Conservation (phyloP, 2,888 invertebrate genomes). For the Lasioglossum vierecki region DNA sequence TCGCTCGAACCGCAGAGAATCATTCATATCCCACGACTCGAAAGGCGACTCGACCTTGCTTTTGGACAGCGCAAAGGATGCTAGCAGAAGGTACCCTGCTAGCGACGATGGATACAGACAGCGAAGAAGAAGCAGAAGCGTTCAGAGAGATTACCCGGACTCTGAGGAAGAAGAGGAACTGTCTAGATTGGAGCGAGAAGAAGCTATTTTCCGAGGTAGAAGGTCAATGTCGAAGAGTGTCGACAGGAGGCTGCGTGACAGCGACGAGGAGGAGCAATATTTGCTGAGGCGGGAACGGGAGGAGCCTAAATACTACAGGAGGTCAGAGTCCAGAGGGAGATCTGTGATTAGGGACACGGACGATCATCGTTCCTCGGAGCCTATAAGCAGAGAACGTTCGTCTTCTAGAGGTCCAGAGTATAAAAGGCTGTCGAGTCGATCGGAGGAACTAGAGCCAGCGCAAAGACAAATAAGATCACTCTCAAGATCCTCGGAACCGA, state of each 20-base stretch:
- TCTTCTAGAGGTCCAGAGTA: constrained; percentile 66
- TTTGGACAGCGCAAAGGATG: constrained; percentile 40
- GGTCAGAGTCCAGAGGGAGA: constrained; percentile 66
- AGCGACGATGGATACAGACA: constrained; percentile 48
- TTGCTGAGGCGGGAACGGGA: constrained; percentile 40
- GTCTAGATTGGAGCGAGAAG: constrained; percentile 49
- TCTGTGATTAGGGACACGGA: constrained; percentile 64
- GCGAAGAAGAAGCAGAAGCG: constrained; percentile 63
- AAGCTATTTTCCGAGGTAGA: constrained; percentile 58
- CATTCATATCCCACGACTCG: constrained; percentile 51
- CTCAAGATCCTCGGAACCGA: constrained; percentile 67
- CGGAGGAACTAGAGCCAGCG: constrained; percentile 67
- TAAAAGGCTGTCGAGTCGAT: constrained; percentile 55
- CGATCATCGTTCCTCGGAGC: constrained; percentile 73
- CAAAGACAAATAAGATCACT: constrained; percentile 65
- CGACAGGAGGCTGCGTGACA: constrained; percentile 48
- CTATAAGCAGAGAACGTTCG: constrained; percentile 70
- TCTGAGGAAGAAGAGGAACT: constrained; percentile 57
- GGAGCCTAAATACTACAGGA: constrained; percentile 48
- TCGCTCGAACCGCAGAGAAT: constrained; percentile 41
- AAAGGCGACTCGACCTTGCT: constrained; percentile 39
- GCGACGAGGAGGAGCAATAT: constrained; percentile 59
- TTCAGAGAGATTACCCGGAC: constrained; percentile 64
- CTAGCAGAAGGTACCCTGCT: constrained; percentile 34
- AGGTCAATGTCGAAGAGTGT: constrained; percentile 66